Percentiles rank a stretch among this genome's conserved stretches.
These are phyloP conservation scores for Troides aeacus DNA, from an alignment of 2,888 invertebrate genomes.

Conservation along the genomic window DNA sequence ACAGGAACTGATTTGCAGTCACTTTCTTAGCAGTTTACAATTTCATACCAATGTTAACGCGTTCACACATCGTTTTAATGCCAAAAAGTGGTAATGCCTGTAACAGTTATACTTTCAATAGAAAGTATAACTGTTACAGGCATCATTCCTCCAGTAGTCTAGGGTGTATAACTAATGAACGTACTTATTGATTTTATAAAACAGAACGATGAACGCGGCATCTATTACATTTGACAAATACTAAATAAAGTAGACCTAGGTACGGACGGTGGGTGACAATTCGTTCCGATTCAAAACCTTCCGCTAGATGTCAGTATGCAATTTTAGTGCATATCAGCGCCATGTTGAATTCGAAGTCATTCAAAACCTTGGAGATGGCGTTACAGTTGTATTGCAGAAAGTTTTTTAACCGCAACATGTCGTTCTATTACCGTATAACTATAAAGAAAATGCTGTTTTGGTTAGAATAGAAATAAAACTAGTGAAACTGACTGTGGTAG, in stretches of 20 bases:
- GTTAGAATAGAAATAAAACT: too few species aligned
- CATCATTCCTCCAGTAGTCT: not conserved
- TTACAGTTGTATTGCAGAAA: slow-evolving; percentile 3
- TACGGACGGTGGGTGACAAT: not conserved
- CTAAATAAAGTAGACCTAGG: not conserved
- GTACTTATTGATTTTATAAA: slow-evolving; percentile 12
- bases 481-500: too few species aligned
- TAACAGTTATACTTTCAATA: not conserved
- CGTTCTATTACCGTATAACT: too few species aligned
- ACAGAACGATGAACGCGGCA: slow-evolving; percentile 10
- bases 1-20: not conserved
- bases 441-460: too few species aligned
- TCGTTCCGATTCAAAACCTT: slow-evolving; percentile 2
- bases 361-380: slow-evolving; percentile 20
- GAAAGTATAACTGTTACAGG: not conserved
- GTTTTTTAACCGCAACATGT: slow-evolving; percentile 3
- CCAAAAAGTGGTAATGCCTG: not conserved
- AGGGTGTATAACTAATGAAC: not conserved
- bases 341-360: not conserved
- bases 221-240: slow-evolving; percentile 8
- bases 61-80: not conserved
- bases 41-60: not conserved
- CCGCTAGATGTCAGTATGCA: slow-evolving; percentile 29
- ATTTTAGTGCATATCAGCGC: slow-evolving; percentile 8
- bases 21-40: not conserved